Percentiles rank a stretch among this genome's conserved stretches.
phyloP scores from a whole-genome alignment of 1,140 invertebrate genomes.

The Drosophila paulistorum region DNA sequence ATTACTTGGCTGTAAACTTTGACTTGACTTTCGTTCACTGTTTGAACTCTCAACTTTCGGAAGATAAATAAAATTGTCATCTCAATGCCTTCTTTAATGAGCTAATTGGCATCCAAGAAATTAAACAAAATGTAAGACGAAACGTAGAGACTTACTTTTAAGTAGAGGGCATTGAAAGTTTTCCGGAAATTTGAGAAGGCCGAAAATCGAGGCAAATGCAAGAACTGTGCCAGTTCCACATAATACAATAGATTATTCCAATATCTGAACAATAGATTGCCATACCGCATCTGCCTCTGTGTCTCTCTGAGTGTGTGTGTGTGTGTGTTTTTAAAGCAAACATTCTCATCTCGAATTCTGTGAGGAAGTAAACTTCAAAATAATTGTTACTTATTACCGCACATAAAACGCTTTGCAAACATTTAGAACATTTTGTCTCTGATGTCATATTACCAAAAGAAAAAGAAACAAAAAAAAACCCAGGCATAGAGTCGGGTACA shows the following conservation, averaged over 20 bases:
- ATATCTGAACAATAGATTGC: constrained; percentile 5
- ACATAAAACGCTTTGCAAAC: constrained; percentile 15
- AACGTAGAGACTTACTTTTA: not conserved
- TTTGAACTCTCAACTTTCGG: constrained; percentile 7
- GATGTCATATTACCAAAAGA: constrained; percentile 30
- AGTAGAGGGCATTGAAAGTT: not conserved
- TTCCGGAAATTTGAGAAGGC: not conserved
- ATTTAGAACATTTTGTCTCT: constrained; percentile 4
- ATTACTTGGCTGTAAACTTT: constrained; percentile 22
- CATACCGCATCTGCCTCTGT: not conserved
- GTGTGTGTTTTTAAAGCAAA: constrained; percentile 5
- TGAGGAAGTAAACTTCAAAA: constrained; percentile 2
- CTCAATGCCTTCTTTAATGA: constrained; percentile 6
- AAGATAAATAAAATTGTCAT: not conserved
- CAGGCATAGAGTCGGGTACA: not conserved
- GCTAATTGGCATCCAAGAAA: constrained; percentile 5
- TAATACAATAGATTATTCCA: constrained; percentile 8
- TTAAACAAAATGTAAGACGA: not conserved
- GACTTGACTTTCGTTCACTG: constrained; percentile 12
- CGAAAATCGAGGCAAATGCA: not conserved
- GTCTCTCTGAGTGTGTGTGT: not conserved
- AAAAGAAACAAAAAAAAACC: not conserved
- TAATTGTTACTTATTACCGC: constrained; percentile 16
- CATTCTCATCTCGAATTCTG: constrained; percentile 8
- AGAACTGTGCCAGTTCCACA: not conserved